These are phyloP conservation scores for Stigmatopora argus DNA, from an alignment of 2,113 vertebrate genomes.

Conservation along the genomic window DNA sequence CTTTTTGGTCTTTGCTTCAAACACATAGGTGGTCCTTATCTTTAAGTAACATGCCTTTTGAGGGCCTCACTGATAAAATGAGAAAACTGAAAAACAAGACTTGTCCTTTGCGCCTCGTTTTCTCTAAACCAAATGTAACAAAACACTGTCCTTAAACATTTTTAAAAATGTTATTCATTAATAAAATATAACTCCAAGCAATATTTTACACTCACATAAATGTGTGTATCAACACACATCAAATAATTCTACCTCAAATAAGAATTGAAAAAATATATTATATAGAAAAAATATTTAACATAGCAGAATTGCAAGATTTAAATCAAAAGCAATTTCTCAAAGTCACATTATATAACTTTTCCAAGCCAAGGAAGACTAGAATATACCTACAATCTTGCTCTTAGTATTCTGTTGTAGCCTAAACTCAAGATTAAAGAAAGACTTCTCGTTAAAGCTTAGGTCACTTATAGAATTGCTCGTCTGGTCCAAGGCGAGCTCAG, in stretches of 20 bases:
- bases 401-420: background rate
- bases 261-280: background rate
- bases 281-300: no score
- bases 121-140: background rate
- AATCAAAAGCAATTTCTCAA: background rate
- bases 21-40: background rate
- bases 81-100: background rate
- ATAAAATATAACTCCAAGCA: no score
- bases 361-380: background rate
- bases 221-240: background rate
- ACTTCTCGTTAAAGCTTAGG: background rate
- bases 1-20: background rate
- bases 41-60: background rate
- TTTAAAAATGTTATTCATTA: no score
- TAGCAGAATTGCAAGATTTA: background rate
- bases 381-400: background rate
- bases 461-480: slow-evolving; percentile 12
- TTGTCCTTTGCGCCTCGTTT: background rate
- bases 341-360: background rate
- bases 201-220: no score
- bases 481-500: slow-evolving; percentile 6
- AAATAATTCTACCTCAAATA: background rate
- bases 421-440: background rate
- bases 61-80: background rate
- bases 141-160: no score